Conservation (phyloP, 2,113 vertebrate species). For the Peromyscus californicus region DNA sequence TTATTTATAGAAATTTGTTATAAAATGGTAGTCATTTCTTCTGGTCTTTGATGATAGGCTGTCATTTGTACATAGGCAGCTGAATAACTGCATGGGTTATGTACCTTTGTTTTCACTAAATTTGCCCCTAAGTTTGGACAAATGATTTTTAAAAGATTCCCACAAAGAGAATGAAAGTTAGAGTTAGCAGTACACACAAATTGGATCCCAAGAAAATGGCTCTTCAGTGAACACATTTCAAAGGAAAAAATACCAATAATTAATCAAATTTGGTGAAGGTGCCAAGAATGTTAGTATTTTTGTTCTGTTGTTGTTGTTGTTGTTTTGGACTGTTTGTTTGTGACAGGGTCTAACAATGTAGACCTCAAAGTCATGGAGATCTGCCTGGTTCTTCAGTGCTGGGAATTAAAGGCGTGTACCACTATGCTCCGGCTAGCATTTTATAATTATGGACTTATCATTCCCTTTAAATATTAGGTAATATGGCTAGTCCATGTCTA, state of each 20-base stretch:
- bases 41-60: neutral
- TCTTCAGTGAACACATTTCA: neutral
- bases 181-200: neutral
- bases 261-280: neutral
- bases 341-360: neutral
- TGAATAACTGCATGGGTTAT: neutral
- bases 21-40: neutral
- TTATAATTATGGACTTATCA: neutral
- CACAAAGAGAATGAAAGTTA: neutral
- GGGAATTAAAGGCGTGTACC: neutral
- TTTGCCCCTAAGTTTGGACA: neutral
- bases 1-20: neutral
- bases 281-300: neutral
- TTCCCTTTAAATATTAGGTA: neutral
- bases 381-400: neutral
- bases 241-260: neutral
- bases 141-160: conserved; percentile 18
- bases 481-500: neutral
- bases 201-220: neutral
- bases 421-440: neutral
- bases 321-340: neutral
- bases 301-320: no score
- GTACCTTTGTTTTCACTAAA: neutral
- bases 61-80: neutral
- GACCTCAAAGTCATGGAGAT: neutral